Evolutionary conservation across 2,797 vertebrate genomes (phyloP).

Genomic region (Schizopygopsis pylzovi): DNA sequence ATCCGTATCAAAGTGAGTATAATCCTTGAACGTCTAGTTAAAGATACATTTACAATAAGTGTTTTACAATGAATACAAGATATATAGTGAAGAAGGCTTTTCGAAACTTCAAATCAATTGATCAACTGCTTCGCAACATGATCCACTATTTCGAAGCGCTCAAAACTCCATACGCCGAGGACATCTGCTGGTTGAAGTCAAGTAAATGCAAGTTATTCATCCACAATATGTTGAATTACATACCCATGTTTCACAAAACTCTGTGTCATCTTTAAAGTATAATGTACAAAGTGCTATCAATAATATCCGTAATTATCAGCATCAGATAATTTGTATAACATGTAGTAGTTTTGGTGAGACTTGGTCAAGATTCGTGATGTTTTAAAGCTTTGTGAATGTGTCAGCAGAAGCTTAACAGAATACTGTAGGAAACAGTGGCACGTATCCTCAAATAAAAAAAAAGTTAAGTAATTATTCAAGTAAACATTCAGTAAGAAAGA

Average conservation of each 20-base stretch:
- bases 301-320: background rate
- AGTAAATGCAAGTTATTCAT: background rate
- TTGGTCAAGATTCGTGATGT: background rate
- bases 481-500: background rate
- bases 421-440: background rate
- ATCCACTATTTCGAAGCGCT: background rate
- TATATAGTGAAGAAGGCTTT: too few species aligned
- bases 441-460: too few species aligned
- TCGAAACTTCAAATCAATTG: too few species aligned
- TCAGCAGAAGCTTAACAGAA: background rate
- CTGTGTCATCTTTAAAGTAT: too few species aligned
- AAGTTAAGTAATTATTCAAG: background rate
- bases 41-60: too few species aligned
- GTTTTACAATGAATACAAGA: too few species aligned
- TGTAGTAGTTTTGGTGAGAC: background rate
- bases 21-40: too few species aligned
- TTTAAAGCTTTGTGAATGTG: background rate
- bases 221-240: background rate
- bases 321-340: background rate
- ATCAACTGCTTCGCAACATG: too few species aligned
- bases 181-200: background rate
- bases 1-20: too few species aligned
- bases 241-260: background rate
- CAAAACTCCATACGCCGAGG: background rate
- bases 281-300: background rate